phyloP scores from a whole-genome alignment of 1,140 invertebrate genomes.

The Trachymyrmex septentrionalis region DNA sequence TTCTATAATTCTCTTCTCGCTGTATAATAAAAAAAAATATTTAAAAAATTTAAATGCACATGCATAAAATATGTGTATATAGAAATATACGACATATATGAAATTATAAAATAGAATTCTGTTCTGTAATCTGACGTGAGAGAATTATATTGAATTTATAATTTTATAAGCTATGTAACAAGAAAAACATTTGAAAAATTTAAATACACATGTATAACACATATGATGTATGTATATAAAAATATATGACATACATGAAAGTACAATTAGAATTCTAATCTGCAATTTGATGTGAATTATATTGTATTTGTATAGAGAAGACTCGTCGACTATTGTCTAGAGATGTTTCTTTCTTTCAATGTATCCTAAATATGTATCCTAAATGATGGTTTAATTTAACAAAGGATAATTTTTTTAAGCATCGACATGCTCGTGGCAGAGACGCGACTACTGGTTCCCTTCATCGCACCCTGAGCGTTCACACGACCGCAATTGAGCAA shows the following conservation, averaged over 20 bases:
- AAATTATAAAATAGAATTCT: too few relatives aligned
- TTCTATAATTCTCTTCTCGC: too few relatives aligned
- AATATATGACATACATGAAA: not conserved
- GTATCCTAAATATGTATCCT: not conserved
- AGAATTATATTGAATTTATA: not conserved
- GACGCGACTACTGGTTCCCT: constrained; percentile 84
- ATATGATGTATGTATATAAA: not conserved
- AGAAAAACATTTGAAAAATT: not conserved
- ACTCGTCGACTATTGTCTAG: too few relatives aligned
- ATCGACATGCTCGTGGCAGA: constrained; percentile 89
- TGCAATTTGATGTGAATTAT: not conserved
- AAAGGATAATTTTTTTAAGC: constrained; percentile 87
- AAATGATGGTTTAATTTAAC: not conserved
- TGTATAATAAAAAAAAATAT: too few relatives aligned
- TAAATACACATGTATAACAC: not conserved
- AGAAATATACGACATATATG: too few relatives aligned
- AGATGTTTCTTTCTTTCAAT: not conserved
- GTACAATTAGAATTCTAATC: not conserved
- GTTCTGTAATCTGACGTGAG: too few relatives aligned
- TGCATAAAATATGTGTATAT: too few relatives aligned
- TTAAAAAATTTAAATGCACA: too few relatives aligned
- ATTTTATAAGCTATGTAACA: not conserved
- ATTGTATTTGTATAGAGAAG: not conserved
- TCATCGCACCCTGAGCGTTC: constrained; percentile 85
- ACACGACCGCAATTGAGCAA: constrained; percentile 87